Percentiles rank a stretch among this genome's conserved stretches.
Conservation (phyloP, 2,888 invertebrate species). For the Homarus gammarus region DNA sequence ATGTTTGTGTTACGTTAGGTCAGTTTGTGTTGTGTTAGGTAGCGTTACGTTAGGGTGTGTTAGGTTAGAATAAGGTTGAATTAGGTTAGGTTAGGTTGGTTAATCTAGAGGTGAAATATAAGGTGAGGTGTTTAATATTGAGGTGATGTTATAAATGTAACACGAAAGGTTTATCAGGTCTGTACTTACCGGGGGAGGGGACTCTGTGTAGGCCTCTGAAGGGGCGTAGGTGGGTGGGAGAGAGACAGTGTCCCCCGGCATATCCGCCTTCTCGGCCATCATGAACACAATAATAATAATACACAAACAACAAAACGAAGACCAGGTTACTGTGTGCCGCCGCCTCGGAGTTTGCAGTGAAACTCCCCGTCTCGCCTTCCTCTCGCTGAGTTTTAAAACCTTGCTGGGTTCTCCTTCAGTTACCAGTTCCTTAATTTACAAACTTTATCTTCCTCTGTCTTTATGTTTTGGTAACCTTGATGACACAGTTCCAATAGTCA, state of each 20-base stretch:
- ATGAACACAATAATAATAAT: not conserved
- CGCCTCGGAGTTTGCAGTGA: slow-evolving; percentile 11
- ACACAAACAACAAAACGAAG: slow-evolving; percentile 17
- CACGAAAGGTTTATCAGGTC: not conserved
- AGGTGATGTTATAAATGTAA: not conserved
- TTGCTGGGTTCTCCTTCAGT: not conserved
- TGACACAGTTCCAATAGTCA: too few species aligned
- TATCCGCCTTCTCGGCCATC: slow-evolving; percentile 74
- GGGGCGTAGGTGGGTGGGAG: slow-evolving; percentile 74
- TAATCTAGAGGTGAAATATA: not conserved
- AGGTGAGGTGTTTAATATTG: not conserved
- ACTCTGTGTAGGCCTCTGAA: slow-evolving; percentile 73
- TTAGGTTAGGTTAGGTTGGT: too few species aligned
- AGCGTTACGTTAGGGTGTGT: too few species aligned
- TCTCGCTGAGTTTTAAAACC: not conserved
- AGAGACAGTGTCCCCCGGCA: slow-evolving; percentile 66
- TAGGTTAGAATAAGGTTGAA: too few species aligned
- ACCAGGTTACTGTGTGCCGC: not conserved
- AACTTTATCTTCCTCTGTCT: too few species aligned
- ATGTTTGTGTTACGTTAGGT: too few species aligned
- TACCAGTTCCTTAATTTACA: not conserved
- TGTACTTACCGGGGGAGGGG: slow-evolving; percentile 74
- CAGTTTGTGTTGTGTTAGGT: too few species aligned
- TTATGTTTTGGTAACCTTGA: too few species aligned
- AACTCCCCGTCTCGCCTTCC: slow-evolving; percentile 15